A percentile compares a stretch with the other conserved stretches of the same genome.
Conservation (phyloP, 2,888 invertebrate species). For the Philereme vetulata region DNA sequence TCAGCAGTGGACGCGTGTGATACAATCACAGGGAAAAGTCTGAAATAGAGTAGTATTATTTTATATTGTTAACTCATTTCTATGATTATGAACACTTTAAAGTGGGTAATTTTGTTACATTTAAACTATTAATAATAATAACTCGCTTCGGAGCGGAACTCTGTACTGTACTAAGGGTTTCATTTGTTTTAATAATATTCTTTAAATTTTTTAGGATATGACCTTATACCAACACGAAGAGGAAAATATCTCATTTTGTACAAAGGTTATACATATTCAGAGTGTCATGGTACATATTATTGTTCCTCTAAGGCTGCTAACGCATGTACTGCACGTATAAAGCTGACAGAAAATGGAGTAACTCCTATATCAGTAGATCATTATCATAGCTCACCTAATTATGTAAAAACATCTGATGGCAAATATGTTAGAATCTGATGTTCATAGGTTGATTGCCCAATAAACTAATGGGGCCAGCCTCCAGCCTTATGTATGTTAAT, state of each 20-base stretch:
- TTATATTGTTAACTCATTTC: too few relatives aligned
- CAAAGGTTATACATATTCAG: constrained; percentile 43
- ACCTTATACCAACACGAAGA: constrained; percentile 42
- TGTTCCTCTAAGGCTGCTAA: constrained; percentile 13
- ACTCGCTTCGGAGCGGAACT: too few relatives aligned
- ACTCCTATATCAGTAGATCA: constrained; percentile 2
- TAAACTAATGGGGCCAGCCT: too few relatives aligned
- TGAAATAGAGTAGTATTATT: too few relatives aligned
- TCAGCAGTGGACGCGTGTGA: too few relatives aligned
- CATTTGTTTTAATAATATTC: not conserved
- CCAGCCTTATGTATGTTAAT: too few relatives aligned
- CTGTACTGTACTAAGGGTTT: too few relatives aligned
- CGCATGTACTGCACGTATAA: constrained; percentile 15
- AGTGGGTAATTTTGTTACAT: too few relatives aligned
- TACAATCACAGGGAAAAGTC: too few relatives aligned
- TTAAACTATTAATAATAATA: too few relatives aligned
- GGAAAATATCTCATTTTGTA: constrained; percentile 45
- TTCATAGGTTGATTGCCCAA: not conserved
- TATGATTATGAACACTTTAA: too few relatives aligned
- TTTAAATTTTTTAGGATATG: constrained; percentile 30
- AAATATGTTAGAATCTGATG: constrained; percentile 1
- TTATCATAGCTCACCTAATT: constrained; percentile 11
- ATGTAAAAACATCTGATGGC: constrained; percentile 4
- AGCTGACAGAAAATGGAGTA: constrained; percentile 2
- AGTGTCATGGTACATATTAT: constrained; percentile 13